Evolutionary conservation across 2,888 invertebrate genomes (phyloP).

Genomic region (Perizoma affinitatum): DNA sequence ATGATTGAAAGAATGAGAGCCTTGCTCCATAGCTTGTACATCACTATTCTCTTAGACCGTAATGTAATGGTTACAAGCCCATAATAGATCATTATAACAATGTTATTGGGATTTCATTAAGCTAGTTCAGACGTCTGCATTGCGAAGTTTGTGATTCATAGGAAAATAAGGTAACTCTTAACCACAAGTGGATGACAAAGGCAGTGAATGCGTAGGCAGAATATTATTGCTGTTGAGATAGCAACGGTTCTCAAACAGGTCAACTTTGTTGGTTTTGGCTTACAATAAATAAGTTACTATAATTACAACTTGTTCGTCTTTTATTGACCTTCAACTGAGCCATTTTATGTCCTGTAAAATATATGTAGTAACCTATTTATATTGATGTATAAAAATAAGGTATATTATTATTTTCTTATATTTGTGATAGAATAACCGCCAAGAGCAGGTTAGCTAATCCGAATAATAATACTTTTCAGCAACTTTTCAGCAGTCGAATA

Average conservation of each 20-base stretch:
- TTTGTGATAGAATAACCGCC: too few relatives aligned
- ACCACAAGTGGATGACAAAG: conserved; percentile 29
- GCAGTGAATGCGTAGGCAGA: conserved; percentile 18
- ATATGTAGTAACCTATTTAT: too few relatives aligned
- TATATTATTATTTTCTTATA: too few relatives aligned
- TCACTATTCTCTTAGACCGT: conserved; percentile 13
- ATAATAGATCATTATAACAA: conserved; percentile 44
- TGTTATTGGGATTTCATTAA: conserved; percentile 41
- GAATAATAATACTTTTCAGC: not conserved
- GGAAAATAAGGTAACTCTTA: conserved; percentile 10
- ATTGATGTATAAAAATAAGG: too few relatives aligned
- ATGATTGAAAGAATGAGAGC: too few relatives aligned
- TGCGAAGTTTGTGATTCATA: conserved; percentile 27
- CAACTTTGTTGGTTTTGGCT: conserved; percentile 2
- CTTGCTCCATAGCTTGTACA: not conserved
- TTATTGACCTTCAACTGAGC: not conserved
- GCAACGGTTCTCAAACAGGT: conserved; percentile 15
- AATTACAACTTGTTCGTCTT: not conserved
- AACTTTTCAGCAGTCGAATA: conserved; percentile 3
- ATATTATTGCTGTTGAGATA: conserved; percentile 19
- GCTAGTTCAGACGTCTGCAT: conserved; percentile 32
- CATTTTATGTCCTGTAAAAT: not conserved
- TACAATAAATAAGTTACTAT: not conserved
- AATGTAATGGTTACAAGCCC: conserved; percentile 37
- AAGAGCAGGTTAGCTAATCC: too few relatives aligned